Conservation (phyloP, 64 coral and sea anemone species). For the Actinia equina region DNA sequence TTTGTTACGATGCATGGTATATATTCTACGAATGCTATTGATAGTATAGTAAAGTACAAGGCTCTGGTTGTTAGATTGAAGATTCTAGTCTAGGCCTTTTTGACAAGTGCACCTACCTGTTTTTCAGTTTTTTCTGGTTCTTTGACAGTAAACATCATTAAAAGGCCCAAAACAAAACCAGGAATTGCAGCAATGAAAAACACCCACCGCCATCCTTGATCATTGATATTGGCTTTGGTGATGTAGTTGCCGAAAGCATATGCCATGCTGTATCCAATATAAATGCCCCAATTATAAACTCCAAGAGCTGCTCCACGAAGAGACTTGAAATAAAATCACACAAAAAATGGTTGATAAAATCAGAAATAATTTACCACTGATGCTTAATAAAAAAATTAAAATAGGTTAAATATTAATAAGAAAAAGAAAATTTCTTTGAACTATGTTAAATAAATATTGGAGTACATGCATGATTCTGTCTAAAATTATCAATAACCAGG, state of each 20-base stretch:
- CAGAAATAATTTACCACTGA: no score
- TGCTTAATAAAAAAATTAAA: no score
- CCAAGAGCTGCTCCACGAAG: conserved; percentile 91
- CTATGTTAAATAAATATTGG: no score
- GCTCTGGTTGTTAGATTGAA: no score
- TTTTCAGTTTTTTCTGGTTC: conserved; percentile 69
- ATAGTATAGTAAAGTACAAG: no score
- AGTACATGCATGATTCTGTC: no score
- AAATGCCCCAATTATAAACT: conserved; percentile 97
- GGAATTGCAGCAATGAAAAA: conserved; percentile 98
- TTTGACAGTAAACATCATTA: conserved; percentile 87
- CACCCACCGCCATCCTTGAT: conserved; percentile 95
- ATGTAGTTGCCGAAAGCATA: conserved; percentile 97
- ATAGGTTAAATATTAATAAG: no score
- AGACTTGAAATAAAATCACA: conserved; percentile 16
- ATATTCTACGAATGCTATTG: no score
- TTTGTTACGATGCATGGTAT: no score
- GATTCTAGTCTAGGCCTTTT: no score
- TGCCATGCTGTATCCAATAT: conserved; percentile 95
- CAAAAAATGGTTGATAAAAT: background rate
- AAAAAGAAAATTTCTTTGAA: no score
- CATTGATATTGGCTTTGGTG: conserved; percentile 77
- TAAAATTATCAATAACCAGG: no score
- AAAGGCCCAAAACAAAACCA: conserved; percentile 71
- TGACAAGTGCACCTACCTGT: conserved; percentile 23